These are phyloP conservation scores for Protobothrops flavoviridis DNA, from an alignment of 2,113 vertebrate species.

Conservation along the genomic window DNA sequence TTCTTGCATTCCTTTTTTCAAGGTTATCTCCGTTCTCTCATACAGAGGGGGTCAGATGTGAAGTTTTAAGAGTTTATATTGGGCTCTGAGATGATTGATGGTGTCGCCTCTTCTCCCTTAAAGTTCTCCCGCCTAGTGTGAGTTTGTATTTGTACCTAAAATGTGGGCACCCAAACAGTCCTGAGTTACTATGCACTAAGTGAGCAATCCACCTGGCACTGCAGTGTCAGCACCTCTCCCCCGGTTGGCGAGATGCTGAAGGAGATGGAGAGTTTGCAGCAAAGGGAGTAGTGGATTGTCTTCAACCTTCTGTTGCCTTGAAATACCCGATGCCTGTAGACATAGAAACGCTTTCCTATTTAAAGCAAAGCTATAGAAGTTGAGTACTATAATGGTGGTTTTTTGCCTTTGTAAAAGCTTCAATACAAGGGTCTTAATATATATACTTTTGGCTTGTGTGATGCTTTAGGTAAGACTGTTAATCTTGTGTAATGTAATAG, in stretches of 20 bases:
- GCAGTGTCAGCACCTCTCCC: neutral
- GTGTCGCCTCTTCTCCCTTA: conserved; percentile 53
- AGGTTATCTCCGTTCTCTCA: too few relatives aligned
- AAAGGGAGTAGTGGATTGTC: neutral
- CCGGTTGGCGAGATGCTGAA: neutral
- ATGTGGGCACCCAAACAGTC: conserved; percentile 74
- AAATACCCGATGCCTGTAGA: conserved; percentile 92
- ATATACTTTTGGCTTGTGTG: conserved; percentile 64
- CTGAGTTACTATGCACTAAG: conserved; percentile 90
- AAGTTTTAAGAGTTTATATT: conserved; percentile 61
- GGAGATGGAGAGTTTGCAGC: neutral
- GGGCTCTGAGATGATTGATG: conserved; percentile 41
- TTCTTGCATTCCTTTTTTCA: neutral
- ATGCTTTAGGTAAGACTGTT: conserved; percentile 74
- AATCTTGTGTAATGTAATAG: conserved; percentile 72
- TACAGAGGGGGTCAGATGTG: conserved; percentile 52
- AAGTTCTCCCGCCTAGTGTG: conserved; percentile 63
- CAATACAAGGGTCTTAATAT: conserved; percentile 77
- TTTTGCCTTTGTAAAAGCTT: conserved; percentile 81
- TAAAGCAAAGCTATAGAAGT: conserved; percentile 71
- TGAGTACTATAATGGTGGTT: conserved; percentile 72
- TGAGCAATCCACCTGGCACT: conserved; percentile 1
- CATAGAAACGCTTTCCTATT: conserved; percentile 82
- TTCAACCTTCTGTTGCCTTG: conserved; percentile 88
- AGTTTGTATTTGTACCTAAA: conserved; percentile 64